Percentiles rank a stretch among this genome's conserved stretches.
These are phyloP conservation scores for Platycnemis pennipes DNA, from an alignment of 2,888 invertebrate species.

Conservation along the genomic window DNA sequence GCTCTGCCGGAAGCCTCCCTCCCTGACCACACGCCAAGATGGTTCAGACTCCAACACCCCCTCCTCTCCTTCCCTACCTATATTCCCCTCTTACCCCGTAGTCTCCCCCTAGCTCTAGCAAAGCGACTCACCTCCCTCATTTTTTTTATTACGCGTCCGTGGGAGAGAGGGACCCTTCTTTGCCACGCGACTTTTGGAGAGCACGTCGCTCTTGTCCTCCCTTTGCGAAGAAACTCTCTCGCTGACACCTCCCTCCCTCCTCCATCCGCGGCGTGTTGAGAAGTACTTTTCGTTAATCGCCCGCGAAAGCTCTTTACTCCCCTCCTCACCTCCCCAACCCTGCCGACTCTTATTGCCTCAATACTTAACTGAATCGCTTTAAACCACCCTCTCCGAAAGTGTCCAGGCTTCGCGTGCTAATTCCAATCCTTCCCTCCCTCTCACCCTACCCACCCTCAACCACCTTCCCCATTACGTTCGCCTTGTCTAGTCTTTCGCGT, in stretches of 20 bases:
- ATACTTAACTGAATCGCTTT: neutral
- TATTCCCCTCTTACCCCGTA: neutral
- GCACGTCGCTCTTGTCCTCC: neutral
- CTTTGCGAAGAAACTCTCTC: neutral
- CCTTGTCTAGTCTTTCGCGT: neutral
- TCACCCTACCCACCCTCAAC: no score
- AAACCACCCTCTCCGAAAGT: neutral
- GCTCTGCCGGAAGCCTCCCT: neutral
- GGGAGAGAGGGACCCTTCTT: neutral
- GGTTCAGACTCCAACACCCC: neutral
- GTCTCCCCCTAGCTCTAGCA: neutral
- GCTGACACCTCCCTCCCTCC: neutral
- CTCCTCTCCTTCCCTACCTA: neutral
- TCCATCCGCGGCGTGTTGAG: neutral
- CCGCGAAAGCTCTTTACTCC: no score
- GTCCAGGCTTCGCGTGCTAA: neutral
- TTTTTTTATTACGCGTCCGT: conserved; percentile 18
- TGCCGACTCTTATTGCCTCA: neutral
- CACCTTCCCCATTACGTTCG: neutral
- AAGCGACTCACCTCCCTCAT: neutral
- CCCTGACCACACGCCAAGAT: neutral
- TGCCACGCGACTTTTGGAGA: conserved; percentile 15
- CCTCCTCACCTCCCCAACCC: no score
- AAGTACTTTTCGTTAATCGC: no score
- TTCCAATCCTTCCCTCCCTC: neutral